These are phyloP conservation scores for Marcusenius ussheri DNA, from an alignment of 2,113 vertebrate species.

Conservation along the genomic window DNA sequence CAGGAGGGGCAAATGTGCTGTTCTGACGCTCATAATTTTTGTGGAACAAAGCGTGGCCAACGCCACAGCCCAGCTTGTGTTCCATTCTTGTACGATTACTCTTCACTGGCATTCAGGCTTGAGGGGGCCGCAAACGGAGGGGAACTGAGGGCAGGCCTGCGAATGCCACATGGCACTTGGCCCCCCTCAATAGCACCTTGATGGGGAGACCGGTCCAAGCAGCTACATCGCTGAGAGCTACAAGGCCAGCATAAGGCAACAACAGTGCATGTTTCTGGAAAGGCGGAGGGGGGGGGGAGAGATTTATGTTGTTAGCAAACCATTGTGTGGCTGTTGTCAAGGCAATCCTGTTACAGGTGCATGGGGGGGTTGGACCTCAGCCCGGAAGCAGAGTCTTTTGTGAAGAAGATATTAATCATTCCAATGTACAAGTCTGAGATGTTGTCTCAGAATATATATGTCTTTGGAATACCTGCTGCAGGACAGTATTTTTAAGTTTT, in stretches of 20 bases:
- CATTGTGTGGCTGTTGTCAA: background rate
- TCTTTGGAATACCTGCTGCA: slow-evolving; percentile 19
- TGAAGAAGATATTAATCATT: background rate
- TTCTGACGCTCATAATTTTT: background rate
- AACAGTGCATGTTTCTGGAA: background rate
- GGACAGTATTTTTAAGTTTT: slow-evolving; percentile 26
- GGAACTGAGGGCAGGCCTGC: background rate
- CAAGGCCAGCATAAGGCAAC: background rate
- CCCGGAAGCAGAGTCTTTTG: background rate
- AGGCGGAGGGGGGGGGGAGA: background rate
- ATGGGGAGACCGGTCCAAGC: background rate
- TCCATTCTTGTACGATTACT: background rate
- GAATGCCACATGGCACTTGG: background rate
- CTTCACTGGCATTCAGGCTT: background rate
- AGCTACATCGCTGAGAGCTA: background rate
- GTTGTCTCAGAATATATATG: slow-evolving; percentile 20
- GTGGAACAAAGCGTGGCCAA: background rate
- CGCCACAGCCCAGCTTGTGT: background rate
- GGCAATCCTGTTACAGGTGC: background rate
- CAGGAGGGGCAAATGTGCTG: background rate
- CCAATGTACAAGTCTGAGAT: background rate
- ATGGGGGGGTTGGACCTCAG: background rate
- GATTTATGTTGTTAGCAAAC: slow-evolving; percentile 12
- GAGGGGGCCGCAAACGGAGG: background rate
- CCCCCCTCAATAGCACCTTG: background rate